Percentiles rank a stretch among this genome's conserved stretches.
Conservation (phyloP, 2,797 vertebrate species). For the Sciaenops ocellatus region DNA sequence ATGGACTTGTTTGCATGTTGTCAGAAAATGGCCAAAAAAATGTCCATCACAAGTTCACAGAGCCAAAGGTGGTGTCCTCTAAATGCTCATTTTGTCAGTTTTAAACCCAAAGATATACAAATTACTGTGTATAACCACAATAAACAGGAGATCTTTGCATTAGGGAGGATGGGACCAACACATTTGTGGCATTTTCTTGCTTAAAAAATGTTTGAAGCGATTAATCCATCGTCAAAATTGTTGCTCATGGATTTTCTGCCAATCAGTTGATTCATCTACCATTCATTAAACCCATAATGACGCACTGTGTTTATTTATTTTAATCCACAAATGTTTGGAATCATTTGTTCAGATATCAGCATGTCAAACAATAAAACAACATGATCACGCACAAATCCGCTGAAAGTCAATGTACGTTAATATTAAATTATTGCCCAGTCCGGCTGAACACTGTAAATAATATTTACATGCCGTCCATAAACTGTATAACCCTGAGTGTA, state of each 20-base stretch:
- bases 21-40: background rate
- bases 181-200: background rate
- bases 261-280: background rate
- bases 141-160: background rate
- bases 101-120: background rate
- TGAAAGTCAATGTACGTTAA: background rate
- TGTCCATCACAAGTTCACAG: background rate
- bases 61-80: background rate
- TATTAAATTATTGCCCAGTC: background rate
- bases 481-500: conserved; percentile 11
- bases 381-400: background rate
- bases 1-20: background rate
- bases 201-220: background rate
- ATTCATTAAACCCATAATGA: background rate
- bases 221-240: background rate
- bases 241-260: background rate
- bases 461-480: conserved; percentile 45
- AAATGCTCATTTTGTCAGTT: background rate
- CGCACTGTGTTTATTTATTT: background rate
- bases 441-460: conserved; percentile 9
- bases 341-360: background rate
- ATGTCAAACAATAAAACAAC: background rate
- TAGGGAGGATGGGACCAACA: background rate
- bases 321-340: background rate
- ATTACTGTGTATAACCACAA: background rate